phyloP scores from a whole-genome alignment of 2,113 vertebrate species.

The Ophthalmolycus amberensis region DNA sequence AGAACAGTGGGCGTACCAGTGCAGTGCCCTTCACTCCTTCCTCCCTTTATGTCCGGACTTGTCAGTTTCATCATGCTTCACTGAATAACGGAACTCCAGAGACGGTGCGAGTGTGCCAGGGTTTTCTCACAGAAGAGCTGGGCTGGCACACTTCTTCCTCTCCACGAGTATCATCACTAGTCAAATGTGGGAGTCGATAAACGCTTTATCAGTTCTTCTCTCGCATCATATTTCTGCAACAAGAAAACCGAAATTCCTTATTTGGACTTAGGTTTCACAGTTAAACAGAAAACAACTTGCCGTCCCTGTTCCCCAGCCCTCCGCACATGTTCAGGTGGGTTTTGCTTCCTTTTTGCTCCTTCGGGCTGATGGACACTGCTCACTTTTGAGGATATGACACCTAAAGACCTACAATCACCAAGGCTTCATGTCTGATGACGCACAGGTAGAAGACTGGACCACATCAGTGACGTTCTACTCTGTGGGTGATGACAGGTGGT shows the following conservation, averaged over 20 bases:
- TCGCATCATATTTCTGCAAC: conserved; percentile 8
- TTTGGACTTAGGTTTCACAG: background rate
- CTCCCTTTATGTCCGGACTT: conserved; percentile 41
- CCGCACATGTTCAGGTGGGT: background rate
- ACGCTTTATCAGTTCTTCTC: conserved; percentile 15
- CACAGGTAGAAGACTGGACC: background rate
- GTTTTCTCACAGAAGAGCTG: conserved; percentile 31
- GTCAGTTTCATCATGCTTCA: conserved; percentile 49
- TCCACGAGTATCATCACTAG: conserved; percentile 28
- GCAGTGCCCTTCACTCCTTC: conserved; percentile 13
- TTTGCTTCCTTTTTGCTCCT: background rate
- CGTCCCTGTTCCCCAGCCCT: background rate
- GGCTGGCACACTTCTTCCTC: conserved; percentile 34
- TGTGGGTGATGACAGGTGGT: background rate
- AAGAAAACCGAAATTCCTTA: conserved; percentile 23
- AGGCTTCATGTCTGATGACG: background rate
- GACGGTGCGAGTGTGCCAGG: conserved; percentile 17
- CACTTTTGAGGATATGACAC: background rate
- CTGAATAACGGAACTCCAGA: conserved; percentile 30
- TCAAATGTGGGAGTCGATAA: conserved; percentile 38
- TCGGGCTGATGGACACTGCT: background rate
- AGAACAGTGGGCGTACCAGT: background rate
- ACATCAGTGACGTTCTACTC: background rate
- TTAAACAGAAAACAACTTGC: background rate
- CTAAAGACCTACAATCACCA: background rate